Base-by-base conservation (phyloP, 2,113 vertebrate genomes). In the Lanius collurio region DNA sequence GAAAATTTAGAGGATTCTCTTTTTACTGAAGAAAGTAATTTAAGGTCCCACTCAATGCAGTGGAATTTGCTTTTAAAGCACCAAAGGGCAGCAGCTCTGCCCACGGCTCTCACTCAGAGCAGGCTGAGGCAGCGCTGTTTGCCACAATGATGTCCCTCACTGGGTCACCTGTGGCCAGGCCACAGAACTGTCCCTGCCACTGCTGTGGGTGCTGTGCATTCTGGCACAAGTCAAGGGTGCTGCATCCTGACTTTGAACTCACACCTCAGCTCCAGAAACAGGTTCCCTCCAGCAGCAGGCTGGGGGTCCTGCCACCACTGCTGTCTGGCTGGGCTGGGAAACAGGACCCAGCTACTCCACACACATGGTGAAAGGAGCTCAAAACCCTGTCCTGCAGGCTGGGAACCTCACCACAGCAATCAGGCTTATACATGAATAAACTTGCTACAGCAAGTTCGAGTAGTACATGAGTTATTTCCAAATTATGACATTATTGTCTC, bases 181-280 rank as follows among this genome's bases (percentile, higher is more conserved):
- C 71, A 56, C 68, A 64, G 27, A 73, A 26, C 11, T 31, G 14
- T 24, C 44, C 42, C 26, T 49, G 64, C 39, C 76, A 60, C 28
- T 52, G 27, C 10, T 0, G 0, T 0, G 0, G 31, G 4, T 33
- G 49, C 49, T 71, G 28, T 21, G 30, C 44, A 15, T 9, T 33
- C 5, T 19, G 75, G 17, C 50, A 89, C 19, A 19, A 52, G 15
- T 11, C 64, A 57, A 59, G 18, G 30, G 9, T 73, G n/a, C 39
- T 71, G 16, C 37, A 59, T 22, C 49, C 44, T 42, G 28, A 6
- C 28, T 82, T 15, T 21, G 55, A 21, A 1, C 6, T 20, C n/a
- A 4, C 7, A 42, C 33, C 7, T 46, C 35, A 11, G 28, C 26
- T 55, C 50, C 64, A 53, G 74, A 15, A 68, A 8, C 8, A 14